A percentile compares a stretch with the other conserved stretches of the same genome.
phyloP scores from a whole-genome alignment of 2,113 vertebrate species.

The Danionella cerebrum region DNA sequence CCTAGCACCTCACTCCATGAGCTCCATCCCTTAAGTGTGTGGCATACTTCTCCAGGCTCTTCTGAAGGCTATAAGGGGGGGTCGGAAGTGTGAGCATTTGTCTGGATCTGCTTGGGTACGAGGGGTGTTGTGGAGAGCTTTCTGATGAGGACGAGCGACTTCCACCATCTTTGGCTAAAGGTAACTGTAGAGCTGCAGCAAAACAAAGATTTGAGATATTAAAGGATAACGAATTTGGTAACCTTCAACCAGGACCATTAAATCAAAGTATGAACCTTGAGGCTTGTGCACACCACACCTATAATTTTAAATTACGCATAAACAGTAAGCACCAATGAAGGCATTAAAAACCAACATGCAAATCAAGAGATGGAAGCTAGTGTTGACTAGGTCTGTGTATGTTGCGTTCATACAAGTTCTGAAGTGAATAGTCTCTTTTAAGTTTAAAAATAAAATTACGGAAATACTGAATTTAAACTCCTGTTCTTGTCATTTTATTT shows the following conservation, averaged over 20 bases:
- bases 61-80: conserved; percentile 68
- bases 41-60: conserved; percentile 83
- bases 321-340: too few species aligned
- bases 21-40: not conserved
- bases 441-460: too few species aligned
- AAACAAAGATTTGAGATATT: not conserved
- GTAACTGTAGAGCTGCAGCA: conserved; percentile 75
- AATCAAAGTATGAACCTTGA: too few species aligned
- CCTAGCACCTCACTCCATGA: not conserved
- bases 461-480: too few species aligned
- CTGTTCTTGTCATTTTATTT: too few species aligned
- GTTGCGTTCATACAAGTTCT: too few species aligned
- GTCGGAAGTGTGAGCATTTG: conserved; percentile 78
- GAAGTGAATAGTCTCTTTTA: too few species aligned
- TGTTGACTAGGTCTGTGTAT: too few species aligned
- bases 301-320: too few species aligned
- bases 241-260: not conserved
- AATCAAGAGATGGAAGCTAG: too few species aligned
- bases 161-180: conserved; percentile 80
- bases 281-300: too few species aligned
- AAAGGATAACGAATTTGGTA: not conserved
- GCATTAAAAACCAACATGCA: too few species aligned
- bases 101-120: conserved; percentile 70
- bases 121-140: conserved; percentile 79
- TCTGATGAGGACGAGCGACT: conserved; percentile 80